phyloP scores from a whole-genome alignment of 2,113 vertebrate genomes.

The Pteropus alecto region DNA sequence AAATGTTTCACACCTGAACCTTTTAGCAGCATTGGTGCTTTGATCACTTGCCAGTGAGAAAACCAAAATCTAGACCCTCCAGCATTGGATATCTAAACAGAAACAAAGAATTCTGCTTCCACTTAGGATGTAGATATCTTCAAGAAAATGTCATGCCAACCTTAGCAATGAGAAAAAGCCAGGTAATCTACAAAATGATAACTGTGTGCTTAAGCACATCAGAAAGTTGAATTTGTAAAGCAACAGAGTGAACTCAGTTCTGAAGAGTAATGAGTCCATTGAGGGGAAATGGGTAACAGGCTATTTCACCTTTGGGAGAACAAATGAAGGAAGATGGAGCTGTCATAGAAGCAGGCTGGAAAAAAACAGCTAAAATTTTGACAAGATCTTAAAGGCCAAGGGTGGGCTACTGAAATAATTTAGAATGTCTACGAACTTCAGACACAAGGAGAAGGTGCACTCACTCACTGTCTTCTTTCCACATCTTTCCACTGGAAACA shows the following conservation, averaged over 20 bases:
- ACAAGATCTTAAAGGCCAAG: neutral
- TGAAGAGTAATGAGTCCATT: neutral
- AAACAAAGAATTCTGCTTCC: neutral
- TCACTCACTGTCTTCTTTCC: too few relatives aligned
- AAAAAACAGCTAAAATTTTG: neutral
- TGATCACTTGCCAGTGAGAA: neutral
- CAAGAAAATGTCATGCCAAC: neutral
- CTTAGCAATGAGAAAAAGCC: neutral
- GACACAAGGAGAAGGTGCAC: neutral
- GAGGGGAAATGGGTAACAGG: neutral
- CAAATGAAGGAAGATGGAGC: rapidly evolving
- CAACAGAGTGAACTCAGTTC: neutral
- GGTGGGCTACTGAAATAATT: too few relatives aligned
- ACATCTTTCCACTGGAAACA: neutral
- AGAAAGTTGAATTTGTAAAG: neutral
- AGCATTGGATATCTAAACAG: neutral
- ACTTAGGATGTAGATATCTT: neutral
- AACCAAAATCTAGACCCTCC: neutral
- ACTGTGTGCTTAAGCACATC: neutral
- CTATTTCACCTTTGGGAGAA: neutral
- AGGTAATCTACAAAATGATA: neutral
- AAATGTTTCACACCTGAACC: neutral
- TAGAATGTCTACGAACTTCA: neutral
- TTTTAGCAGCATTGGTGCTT: neutral
- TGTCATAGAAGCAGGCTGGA: neutral